Evolutionary conservation across 2,113 vertebrate species (phyloP), one percentile per base, ranked within the genome.

Genomic region (Ellobius talpinus): DNA sequence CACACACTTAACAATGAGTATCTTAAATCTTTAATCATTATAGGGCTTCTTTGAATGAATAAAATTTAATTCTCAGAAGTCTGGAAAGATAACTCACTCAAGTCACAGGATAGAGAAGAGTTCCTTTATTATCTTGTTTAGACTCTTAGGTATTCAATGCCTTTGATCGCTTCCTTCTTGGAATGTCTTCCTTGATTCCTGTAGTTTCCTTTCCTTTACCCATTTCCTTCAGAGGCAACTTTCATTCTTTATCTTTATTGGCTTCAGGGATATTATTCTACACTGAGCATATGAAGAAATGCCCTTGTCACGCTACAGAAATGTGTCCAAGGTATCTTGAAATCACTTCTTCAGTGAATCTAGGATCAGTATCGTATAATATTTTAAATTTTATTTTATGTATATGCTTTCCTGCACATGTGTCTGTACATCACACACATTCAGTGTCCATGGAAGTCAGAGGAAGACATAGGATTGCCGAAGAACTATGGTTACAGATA

Each of bases 221-320:
- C 42, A 11, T 76, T 84, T 42, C 19, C 24, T 93, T 61, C 52
- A 23, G 29, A 42, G 50, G 39, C 55, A 93, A 7, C 4, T 87
- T 93, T 78, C 31, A 3, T n/a, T 65, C 6, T 68, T 84, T 19
- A 1, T 73, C 23, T 19, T 78, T 87, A 74, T 77, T 85, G 55
- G 31, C 29, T 77, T 66, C 47, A 66, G 42, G 87, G 39, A 29
- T 73, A 29, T n/a, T 93, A 24, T 63, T 90, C 29, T 7, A 14
- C 89, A 96, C 63, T 58, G 65, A 91, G 76, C 16, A 50, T 66
- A 33, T 66, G 72, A 63, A 89, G 4, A 84, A 85, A 88, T 72
- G 29, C 36, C n/a, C 52, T 61, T 58, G 58, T 66, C 58, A 85
- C 16, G 91, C 45, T 89, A 3, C 4, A 87, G 47, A 58, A 78